Percentiles rank a stretch among this genome's conserved stretches.
Conservation (phyloP, 2,113 vertebrate species). For the Todiramphus chloris region DNA sequence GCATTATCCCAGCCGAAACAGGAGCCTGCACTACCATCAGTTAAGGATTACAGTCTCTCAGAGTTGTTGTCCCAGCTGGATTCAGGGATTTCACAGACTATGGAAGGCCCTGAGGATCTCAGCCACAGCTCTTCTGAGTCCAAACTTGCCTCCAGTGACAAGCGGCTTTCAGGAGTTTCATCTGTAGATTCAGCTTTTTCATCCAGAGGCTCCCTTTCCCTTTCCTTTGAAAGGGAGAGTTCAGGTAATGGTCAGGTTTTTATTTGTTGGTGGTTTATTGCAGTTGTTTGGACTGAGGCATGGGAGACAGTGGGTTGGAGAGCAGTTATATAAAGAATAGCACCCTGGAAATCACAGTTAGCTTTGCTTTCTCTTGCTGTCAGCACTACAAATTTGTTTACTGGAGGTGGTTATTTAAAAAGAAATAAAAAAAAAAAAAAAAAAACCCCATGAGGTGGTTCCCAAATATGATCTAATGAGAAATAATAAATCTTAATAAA, state of each 20-base stretch:
- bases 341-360: slow-evolving; percentile 1
- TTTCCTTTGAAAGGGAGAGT: slow-evolving; percentile 93
- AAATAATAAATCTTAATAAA: background rate
- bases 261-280: background rate
- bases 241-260: slow-evolving; percentile 78
- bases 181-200: slow-evolving; percentile 97
- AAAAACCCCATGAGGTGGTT: background rate
- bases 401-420: background rate
- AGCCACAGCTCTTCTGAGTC: slow-evolving; percentile 81
- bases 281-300: background rate
- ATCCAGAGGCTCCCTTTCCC: slow-evolving; percentile 91
- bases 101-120: slow-evolving; percentile 87
- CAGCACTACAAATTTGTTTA: slow-evolving; percentile 7
- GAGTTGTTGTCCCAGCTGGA: slow-evolving; percentile 93
- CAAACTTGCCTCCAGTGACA: slow-evolving; percentile 81
- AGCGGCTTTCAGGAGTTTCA: slow-evolving; percentile 93
- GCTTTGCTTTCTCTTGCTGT: slow-evolving; percentile 8
- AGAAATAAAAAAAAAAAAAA: background rate
- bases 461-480: background rate
- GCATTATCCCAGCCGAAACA: slow-evolving; percentile 57
- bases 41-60: slow-evolving; percentile 91
- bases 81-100: slow-evolving; percentile 89
- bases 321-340: background rate
- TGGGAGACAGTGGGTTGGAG: background rate
- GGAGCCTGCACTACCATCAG: slow-evolving; percentile 81